A percentile compares a stretch with the other conserved stretches of the same genome.
Evolutionary conservation across 2,113 vertebrate genomes (phyloP).

Genomic region (Rhodinocichla rosea): DNA sequence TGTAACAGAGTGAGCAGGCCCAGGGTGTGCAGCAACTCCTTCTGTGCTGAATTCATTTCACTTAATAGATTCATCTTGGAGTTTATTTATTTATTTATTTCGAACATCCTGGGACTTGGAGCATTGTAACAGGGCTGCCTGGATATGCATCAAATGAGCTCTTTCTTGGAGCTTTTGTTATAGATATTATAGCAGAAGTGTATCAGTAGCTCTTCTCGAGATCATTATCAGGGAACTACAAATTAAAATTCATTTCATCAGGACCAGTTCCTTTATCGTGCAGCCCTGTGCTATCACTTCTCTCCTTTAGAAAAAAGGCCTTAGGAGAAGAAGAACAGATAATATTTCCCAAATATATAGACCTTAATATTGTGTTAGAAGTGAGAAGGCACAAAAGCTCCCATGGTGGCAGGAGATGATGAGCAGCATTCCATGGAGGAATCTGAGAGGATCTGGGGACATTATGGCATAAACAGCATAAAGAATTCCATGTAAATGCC

Average conservation of each 20-base stretch:
- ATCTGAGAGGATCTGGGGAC: neutral
- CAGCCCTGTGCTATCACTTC: neutral
- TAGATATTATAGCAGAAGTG: neutral
- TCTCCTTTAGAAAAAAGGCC: neutral
- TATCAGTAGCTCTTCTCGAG: neutral
- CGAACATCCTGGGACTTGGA: neutral
- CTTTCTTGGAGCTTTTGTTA: neutral
- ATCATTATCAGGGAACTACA: neutral
- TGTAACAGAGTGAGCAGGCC: slow-evolving; percentile 9
- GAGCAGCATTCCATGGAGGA: neutral
- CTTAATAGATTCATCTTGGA: slow-evolving; percentile 13
- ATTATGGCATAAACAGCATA: neutral
- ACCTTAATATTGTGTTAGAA: neutral
- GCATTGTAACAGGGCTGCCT: neutral
- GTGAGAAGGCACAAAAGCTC: neutral
- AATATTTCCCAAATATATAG: neutral
- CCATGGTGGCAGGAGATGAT: neutral
- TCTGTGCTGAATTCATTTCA: slow-evolving; percentile 40
- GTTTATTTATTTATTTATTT: neutral
- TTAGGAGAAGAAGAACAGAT: neutral
- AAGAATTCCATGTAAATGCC: neutral
- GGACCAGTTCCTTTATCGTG: neutral
- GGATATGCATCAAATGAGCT: neutral
- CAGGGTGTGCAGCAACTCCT: slow-evolving; percentile 26
- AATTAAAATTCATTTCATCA: neutral